Base-by-base conservation (phyloP, 2,888 invertebrate genomes). In the Drosophila barbarae region DNA sequence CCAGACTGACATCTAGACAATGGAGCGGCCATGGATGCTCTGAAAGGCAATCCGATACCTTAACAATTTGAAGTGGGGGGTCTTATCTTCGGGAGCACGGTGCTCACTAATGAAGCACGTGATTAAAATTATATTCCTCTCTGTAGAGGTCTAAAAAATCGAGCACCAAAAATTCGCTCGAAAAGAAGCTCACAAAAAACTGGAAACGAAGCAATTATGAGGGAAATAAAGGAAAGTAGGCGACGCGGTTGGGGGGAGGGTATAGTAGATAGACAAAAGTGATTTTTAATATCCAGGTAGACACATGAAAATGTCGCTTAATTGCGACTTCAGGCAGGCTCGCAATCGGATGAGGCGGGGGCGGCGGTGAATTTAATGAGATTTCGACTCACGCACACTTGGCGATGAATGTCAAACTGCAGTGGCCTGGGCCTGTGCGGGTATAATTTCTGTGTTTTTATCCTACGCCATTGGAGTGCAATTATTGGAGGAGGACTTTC, bases 41-140 rank as follows among this genome's bases (percentile, higher is more conserved):
- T 21, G 15, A 30, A 26, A 46, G 12, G 50, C 54, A 36, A 69
- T 54, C 28, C 32, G 32, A 66, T 65, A 47, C 55, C 47, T n/a
- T 36, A 46, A 36, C 51, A 30, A 42, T 39, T 21, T 32, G 15
- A 15, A 47, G 23, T 13, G n/a, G 23, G 23, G 57, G 36, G 23
- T 18, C 44, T 57, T 32, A 30, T 44, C n/a, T 32, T 58, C 12
- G 30, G 46, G 36, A 59, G 2, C 21, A 51, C 36, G 50, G 30
- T 44, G 51, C 47, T 34, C 63, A 71, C 69, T 74, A 82, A 77
- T 79, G 80, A 76, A 80, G 74, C 80, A 71, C 75, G 63, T 85
- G 77, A 76, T 78, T 84, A 70, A 80, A 80, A 80, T 74, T 67
- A 69, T 65, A 76, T n/a, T n/a, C n/a, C n/a, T n/a, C n/a, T n/a